Conservation (phyloP, 1,140 invertebrate species). For the Monochamus saltuarius region DNA sequence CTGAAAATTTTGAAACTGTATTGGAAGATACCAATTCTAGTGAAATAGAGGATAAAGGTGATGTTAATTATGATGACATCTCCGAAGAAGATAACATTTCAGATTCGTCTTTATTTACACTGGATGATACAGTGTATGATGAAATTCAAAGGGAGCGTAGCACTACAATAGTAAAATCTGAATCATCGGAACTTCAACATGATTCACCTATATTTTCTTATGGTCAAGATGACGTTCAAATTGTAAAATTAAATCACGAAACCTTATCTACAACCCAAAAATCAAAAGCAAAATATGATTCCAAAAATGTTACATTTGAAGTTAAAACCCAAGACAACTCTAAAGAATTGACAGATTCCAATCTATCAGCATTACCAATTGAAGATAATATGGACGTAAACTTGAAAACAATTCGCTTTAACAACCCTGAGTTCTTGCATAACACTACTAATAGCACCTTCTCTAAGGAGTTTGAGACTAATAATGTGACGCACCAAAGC, state of each 20-base stretch:
- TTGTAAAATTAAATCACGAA: constrained; percentile 53
- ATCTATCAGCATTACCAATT: constrained; percentile 26
- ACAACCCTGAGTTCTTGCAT: constrained; percentile 25
- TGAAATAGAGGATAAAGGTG: constrained; percentile 4
- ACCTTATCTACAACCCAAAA: constrained; percentile 44
- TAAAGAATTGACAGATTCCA: constrained; percentile 43
- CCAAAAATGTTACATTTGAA: constrained; percentile 26
- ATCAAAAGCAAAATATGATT: constrained; percentile 49
- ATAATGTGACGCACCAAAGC: constrained; percentile 17
- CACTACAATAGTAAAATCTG: constrained; percentile 17
- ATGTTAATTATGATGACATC: background rate
- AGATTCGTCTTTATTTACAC: constrained; percentile 10
- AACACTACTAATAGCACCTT: constrained; percentile 25
- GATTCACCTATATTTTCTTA: constrained; percentile 52
- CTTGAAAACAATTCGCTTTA: constrained; percentile 29
- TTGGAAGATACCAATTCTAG: constrained; percentile 14
- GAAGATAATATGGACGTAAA: background rate
- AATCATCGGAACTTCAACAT: constrained; percentile 49
- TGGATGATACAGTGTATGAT: constrained; percentile 12
- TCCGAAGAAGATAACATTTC: constrained; percentile 10
- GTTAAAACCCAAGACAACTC: constrained; percentile 37
- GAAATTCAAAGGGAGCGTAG: constrained; percentile 5
- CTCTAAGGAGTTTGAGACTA: constrained; percentile 22
- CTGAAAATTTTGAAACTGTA: background rate
- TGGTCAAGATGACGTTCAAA: constrained; percentile 54